Evolutionary conservation across 2,797 vertebrate species (phyloP).

Genomic region (Anabacerthia variegaticeps): DNA sequence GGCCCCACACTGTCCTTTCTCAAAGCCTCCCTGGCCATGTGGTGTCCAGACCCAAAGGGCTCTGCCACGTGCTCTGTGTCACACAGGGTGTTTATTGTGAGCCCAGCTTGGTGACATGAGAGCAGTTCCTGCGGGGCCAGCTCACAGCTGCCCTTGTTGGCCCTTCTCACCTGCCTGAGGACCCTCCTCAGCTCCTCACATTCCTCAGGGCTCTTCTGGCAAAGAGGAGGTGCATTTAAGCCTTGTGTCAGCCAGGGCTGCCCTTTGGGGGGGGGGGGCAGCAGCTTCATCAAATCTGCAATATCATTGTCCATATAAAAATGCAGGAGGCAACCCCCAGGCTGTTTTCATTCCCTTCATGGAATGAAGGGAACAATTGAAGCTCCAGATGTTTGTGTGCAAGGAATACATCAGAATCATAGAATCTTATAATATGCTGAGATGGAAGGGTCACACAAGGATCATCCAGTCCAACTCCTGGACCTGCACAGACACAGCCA

Average conservation of each 20-base stretch:
- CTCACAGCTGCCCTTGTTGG: neutral
- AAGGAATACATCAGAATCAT: neutral
- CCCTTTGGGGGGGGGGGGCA: neutral
- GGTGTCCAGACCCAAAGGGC: neutral
- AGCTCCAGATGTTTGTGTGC: neutral
- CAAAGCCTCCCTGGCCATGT: neutral
- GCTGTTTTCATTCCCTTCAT: neutral
- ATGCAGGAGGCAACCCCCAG: neutral
- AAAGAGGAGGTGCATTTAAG: neutral
- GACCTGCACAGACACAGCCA: neutral
- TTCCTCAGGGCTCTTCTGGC: neutral
- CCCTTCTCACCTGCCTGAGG: neutral
- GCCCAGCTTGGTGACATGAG: neutral
- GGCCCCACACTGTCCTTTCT: neutral
- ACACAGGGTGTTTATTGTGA: neutral
- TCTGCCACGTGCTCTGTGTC: neutral
- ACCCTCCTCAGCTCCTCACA: neutral
- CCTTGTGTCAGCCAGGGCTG: neutral
- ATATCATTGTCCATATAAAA: neutral
- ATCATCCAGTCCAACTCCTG: neutral
- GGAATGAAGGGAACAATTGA: neutral
- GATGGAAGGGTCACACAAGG: neutral
- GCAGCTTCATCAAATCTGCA: neutral
- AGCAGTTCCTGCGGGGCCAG: neutral
- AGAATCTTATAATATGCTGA: neutral